Evolutionary conservation across 2,113 vertebrate species (phyloP), one percentile per base, ranked within the genome.

Genomic region (Calyptomena viridis): DNA sequence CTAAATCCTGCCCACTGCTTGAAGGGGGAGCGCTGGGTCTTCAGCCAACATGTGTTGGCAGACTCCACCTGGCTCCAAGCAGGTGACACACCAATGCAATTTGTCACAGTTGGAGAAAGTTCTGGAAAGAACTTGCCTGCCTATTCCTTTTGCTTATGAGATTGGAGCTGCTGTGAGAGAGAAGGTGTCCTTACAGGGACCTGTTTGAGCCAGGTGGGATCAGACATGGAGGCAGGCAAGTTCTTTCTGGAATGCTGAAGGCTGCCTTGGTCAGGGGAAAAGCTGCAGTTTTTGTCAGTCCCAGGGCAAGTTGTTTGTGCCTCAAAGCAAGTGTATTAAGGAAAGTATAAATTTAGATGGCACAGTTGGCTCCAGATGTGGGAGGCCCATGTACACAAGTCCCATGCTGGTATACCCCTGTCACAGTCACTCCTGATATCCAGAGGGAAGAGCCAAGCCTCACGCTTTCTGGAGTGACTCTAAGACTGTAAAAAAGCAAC

Each of bases 41-140:
- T 67, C 5, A 0, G 1, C 64, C 21, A 6, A 22, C 24, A 1
- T 9, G 50, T 3, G 0, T 24, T 77, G 68, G 56, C 49, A 75
- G 46, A 42, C 37, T 66, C 50, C 69, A 50, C 58, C 21, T 74
- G 58, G 42, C 42, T 79, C 31, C 78, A 58, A 59, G 35, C 25
- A 25, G 33, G 49, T 33, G 56, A 42, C 4, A 42, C 4, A 12
- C 62, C 53, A 67, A 8, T 50, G 30, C 6, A 46, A n/a, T 69
- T 73, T 50, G 60, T 35, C 3, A 5, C 17, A 9, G 44, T 3
- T 56, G 44, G 49, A 80, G 63, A 55, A n/a, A n/a, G n/a, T n/a
- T n/a, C n/a, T n/a, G n/a, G n/a, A n/a, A n/a, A n/a, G n/a, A n/a
- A n/a, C n/a, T n/a, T n/a, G 62, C 42, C 39, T 58, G 14, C 59